Conservation (phyloP, 1,140 invertebrate species). For the Heliothis virescens region DNA sequence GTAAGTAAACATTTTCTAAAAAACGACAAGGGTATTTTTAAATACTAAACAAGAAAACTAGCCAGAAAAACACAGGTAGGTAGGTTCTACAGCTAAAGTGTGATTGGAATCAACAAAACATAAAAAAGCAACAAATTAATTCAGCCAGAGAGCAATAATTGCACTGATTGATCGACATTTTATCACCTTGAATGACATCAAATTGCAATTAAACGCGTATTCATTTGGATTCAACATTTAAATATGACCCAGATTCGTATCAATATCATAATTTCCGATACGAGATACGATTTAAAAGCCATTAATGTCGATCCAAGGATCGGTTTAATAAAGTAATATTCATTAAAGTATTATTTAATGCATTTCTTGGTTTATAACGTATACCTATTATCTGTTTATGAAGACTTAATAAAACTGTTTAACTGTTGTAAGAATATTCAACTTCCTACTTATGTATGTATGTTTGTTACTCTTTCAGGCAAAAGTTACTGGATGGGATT, state of each 20-base stretch:
- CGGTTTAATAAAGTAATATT: constrained; percentile 16
- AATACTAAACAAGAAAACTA: too few relatives aligned
- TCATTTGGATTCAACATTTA: constrained; percentile 13
- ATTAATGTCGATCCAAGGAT: not conserved
- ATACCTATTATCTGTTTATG: not conserved
- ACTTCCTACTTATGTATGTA: too few relatives aligned
- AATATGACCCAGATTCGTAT: constrained; percentile 9
- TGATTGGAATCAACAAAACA: not conserved
- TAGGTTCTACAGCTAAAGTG: too few relatives aligned
- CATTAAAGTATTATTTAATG: not conserved
- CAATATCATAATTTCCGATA: constrained; percentile 23
- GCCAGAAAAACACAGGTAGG: too few relatives aligned
- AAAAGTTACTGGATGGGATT: too few relatives aligned
- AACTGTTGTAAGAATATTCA: too few relatives aligned
- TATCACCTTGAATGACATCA: constrained; percentile 12
- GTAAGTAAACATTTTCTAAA: too few relatives aligned
- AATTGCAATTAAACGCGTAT: constrained; percentile 4
- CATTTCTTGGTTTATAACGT: not conserved
- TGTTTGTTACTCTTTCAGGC: too few relatives aligned
- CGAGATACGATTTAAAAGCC: not conserved
- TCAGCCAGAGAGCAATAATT: constrained; percentile 5
- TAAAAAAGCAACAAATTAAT: not conserved
- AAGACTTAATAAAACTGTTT: not conserved
- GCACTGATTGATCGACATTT: constrained; percentile 14
- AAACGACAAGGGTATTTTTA: too few relatives aligned